A percentile compares a stretch with the other conserved stretches of the same genome.
Conservation (phyloP, 2,113 vertebrate genomes). For the Grantiella picta region DNA sequence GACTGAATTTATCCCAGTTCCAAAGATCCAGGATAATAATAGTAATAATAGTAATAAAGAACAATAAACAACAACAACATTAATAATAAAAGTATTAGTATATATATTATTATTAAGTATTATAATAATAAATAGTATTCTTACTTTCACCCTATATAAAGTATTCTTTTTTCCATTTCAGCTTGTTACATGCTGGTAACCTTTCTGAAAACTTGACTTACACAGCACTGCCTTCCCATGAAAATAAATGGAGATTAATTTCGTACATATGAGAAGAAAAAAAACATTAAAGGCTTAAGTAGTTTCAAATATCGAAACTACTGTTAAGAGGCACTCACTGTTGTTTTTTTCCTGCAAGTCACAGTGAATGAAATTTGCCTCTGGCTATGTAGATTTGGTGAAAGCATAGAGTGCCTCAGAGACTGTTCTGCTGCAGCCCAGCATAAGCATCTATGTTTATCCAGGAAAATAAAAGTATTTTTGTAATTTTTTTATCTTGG, state of each 20-base stretch:
- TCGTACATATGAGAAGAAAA: neutral
- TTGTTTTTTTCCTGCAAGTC: neutral
- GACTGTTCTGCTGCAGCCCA: neutral
- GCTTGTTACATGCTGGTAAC: neutral
- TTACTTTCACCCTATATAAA: neutral
- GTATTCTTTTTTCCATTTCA: neutral
- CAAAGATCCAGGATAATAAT: neutral
- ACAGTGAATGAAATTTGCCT: neutral
- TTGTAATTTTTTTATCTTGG: neutral
- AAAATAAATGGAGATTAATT: conserved; percentile 3
- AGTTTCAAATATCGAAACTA: neutral
- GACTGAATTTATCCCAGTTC: neutral
- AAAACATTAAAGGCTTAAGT: neutral
- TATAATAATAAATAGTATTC: no score
- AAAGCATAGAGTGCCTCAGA: neutral
- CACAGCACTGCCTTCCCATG: neutral
- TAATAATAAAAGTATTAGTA: neutral
- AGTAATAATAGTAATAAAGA: neutral
- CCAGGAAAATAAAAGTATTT: neutral
- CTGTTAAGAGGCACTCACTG: neutral
- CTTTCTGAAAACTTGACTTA: neutral
- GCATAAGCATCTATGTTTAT: neutral
- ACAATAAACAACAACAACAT: neutral
- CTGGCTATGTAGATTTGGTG: neutral
- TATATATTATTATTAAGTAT: no score